Base-by-base conservation (phyloP, 2,888 invertebrate species). In the Monoplex corrugatus region DNA sequence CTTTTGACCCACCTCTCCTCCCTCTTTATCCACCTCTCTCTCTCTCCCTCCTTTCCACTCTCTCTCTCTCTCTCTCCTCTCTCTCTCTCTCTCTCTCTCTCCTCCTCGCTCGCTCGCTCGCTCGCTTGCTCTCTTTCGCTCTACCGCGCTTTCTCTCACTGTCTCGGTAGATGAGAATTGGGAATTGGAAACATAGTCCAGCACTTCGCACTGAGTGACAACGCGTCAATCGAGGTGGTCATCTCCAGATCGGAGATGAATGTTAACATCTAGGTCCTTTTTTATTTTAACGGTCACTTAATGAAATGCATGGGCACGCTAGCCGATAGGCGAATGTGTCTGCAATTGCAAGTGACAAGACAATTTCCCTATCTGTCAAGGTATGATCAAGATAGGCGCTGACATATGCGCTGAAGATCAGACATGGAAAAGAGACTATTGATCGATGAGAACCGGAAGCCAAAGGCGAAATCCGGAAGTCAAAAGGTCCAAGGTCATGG, bases 261-360 rank as follows among this genome's bases (percentile, higher is more conserved):
- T 68, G 63, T 23, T n/a, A 28, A 68, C 1, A 68, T 23, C 6
- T 23, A 2, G n/a, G n/a, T n/a, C n/a, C n/a, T n/a, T 35, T n/a
- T n/a, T n/a, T 1, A 16, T 43, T 80, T 40, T 43, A 80, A 80
- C 43, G 78, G 78, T 80, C 78, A 80, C 78, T 80, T 43, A 80
- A 80, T 80, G 78, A 80, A 23, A 80, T 80, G 78, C 78, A 80
- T 23, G 78, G 32, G 40, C 78, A 43, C 43, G 78, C 78, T 43
- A 80, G 57, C 5, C 16, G 57, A 28, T 16, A 57, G 28, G 57
- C 19, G 57, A 57, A 28, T 28, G 23, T 6, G 68, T 38, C 35
- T n/a, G 78, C 78, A 80, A 43, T 43, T 80, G 78, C 28, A 80
- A 80, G 78, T 80, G 78, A 80, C 78, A 80, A 23, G 78, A 80